Evolutionary conservation across 2,113 vertebrate species (phyloP), one percentile per base, ranked within the genome.

Genomic region (Protobothrops flavoviridis): DNA sequence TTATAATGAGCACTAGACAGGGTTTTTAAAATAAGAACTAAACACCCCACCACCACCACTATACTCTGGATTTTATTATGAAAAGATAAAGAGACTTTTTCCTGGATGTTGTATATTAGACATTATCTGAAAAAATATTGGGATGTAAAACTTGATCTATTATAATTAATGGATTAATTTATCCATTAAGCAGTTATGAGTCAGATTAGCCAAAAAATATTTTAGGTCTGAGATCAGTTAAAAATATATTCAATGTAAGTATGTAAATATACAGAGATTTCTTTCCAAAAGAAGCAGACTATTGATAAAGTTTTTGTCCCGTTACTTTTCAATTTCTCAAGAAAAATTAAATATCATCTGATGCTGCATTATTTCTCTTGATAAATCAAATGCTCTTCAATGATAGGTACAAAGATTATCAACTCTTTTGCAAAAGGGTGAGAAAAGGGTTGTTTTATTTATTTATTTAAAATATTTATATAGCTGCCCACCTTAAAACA

Each of bases 371-470:
- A 50, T 89, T 61, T 93, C 90, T 92, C 95, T 95, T 94, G 91
- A 95, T 89, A 26, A 96, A 50, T 90, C 97, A 97, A 97, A 96
- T 94, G 97, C 94, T 95, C 97, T 96, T 61, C 97, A 97, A 21
- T 23, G 95, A 94, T 94, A 92, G 50, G 93, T 92, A 89, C 95
- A 96, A 96, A 96, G 96, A 96, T 95, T 91, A 92, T 95, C 97
- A 95, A 92, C 94, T 96, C 95, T 93, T 96, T 85, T 1, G n/a
- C 94, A 91, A 95, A 97, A 94, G 97, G 7, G 12, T 69, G 64
- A 69, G 29, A 69, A 69, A 69, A n/a, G 69, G 33, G 33, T 74
- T 74, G 15, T 39, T 74, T 39, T 74, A 74, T 74, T 15, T 69
- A 74, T 74, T 74, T 33, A 74, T 74, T 74, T 74, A 74, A 69